Percentiles rank a stretch among this genome's conserved stretches.
Conservation (phyloP, 2,797 vertebrate genomes). For the Hirundo rustica region DNA sequence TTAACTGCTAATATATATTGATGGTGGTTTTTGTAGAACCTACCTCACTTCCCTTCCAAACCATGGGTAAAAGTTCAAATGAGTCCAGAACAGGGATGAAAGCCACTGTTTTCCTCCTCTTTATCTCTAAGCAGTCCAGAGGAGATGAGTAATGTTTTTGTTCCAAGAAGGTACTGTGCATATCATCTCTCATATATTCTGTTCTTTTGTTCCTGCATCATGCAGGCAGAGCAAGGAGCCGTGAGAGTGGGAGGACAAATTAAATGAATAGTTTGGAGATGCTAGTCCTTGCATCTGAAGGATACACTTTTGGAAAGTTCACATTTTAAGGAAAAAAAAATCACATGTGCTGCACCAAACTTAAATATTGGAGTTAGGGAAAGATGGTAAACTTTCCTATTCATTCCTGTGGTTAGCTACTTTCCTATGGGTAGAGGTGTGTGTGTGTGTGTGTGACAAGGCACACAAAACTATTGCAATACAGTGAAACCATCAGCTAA, state of each 20-base stretch:
- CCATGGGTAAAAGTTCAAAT: neutral
- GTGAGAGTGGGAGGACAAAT: slow-evolving; percentile 61
- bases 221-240: slow-evolving; percentile 20
- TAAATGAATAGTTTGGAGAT: slow-evolving; percentile 58
- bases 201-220: slow-evolving; percentile 50
- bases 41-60: neutral
- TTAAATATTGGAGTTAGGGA: slow-evolving; percentile 22
- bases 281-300: slow-evolving; percentile 15
- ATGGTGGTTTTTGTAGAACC: neutral
- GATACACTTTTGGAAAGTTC: neutral
- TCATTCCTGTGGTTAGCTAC: neutral
- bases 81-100: neutral
- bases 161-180: neutral
- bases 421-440: neutral
- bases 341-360: neutral
- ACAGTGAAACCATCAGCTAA: neutral
- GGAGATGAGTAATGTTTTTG: slow-evolving; percentile 42
- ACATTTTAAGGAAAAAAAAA: slow-evolving; percentile 17
- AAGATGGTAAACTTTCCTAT: neutral
- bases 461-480: neutral
- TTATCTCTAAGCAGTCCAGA: neutral
- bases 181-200: slow-evolving; percentile 35
- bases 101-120: neutral
- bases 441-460: neutral
- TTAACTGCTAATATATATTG: neutral